Conservation (phyloP, 35 echinoderm and acorn worm genomes). For the Acanthaster planci region DNA sequence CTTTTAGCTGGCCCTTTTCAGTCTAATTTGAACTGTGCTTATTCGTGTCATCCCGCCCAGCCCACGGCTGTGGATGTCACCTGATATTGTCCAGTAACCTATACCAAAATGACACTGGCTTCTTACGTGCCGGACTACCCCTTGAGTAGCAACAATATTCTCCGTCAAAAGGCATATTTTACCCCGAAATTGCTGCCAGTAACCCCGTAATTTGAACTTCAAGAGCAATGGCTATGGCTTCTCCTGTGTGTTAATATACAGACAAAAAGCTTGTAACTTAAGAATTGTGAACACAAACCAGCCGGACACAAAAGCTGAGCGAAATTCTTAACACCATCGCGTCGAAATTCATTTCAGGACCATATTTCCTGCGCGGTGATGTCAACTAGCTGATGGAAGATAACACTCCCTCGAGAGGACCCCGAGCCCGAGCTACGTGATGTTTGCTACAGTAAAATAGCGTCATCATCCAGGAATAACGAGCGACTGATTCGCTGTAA, state of each 20-base stretch:
- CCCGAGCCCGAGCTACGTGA: neutral
- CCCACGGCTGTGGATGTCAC: no score
- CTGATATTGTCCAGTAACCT: no score
- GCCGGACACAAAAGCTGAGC: neutral
- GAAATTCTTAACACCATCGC: slow-evolving; percentile 14
- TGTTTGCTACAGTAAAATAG: slow-evolving; percentile 19
- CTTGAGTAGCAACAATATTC: neutral
- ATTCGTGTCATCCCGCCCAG: no score
- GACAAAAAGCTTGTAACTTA: neutral
- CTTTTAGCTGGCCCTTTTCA: no score
- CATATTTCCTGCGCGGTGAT: neutral
- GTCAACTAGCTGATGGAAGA: neutral
- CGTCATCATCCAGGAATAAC: slow-evolving; percentile 19
- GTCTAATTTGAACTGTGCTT: no score
- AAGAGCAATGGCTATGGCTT: neutral
- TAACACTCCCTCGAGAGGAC: neutral
- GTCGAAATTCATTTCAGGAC: slow-evolving; percentile 23
- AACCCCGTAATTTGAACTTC: neutral
- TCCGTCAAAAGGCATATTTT: neutral
- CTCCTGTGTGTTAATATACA: neutral
- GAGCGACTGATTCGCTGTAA: slow-evolving; percentile 7
- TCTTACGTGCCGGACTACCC: no score
- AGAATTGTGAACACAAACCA: neutral
- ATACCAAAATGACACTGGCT: no score
- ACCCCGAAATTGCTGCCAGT: neutral